These are phyloP conservation scores for Nemotelus pantherinus DNA, from an alignment of 2,888 invertebrate genomes.

Conservation along the genomic window DNA sequence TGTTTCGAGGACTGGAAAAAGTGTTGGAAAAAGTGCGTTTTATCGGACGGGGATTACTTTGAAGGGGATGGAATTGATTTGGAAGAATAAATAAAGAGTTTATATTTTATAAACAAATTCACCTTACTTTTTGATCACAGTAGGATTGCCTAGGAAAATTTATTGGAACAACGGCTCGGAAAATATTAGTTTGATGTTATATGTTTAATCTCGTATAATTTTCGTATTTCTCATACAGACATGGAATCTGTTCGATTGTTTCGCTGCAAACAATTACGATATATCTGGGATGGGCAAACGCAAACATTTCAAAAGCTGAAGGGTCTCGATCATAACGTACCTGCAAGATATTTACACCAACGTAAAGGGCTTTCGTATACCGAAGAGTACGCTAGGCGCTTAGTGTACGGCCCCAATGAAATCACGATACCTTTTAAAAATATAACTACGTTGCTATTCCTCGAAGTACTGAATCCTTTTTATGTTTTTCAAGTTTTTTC, in stretches of 20 bases:
- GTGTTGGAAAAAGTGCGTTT: too few species aligned
- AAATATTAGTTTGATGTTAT: too few species aligned
- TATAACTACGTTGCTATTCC: conserved; percentile 75
- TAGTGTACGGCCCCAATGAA: conserved; percentile 85
- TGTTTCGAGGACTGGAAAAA: too few species aligned
- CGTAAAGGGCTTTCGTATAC: conserved; percentile 58
- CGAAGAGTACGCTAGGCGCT: conserved; percentile 67
- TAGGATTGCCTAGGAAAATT: too few species aligned
- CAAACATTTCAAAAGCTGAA: conserved; percentile 76
- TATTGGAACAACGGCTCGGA: too few species aligned
- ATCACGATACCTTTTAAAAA: conserved; percentile 83
- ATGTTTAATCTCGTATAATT: too few species aligned
- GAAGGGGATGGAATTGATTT: too few species aligned
- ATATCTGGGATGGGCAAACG: conserved; percentile 80
- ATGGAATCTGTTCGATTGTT: conserved; percentile 73
- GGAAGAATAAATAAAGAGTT: too few species aligned
- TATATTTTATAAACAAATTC: too few species aligned
- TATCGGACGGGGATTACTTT: too few species aligned
- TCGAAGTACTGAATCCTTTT: conserved; percentile 92
- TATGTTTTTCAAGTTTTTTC: conserved; percentile 96
- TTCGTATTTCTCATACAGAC: conserved; percentile 61
- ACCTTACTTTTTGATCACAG: too few species aligned
- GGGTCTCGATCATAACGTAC: conserved; percentile 72
- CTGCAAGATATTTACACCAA: conserved; percentile 61
- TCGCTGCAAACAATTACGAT: conserved; percentile 83